A percentile compares a stretch with the other conserved stretches of the same genome.
These are phyloP conservation scores for Microplitis demolitor DNA, from an alignment of 1,140 invertebrate genomes.

Conservation along the genomic window DNA sequence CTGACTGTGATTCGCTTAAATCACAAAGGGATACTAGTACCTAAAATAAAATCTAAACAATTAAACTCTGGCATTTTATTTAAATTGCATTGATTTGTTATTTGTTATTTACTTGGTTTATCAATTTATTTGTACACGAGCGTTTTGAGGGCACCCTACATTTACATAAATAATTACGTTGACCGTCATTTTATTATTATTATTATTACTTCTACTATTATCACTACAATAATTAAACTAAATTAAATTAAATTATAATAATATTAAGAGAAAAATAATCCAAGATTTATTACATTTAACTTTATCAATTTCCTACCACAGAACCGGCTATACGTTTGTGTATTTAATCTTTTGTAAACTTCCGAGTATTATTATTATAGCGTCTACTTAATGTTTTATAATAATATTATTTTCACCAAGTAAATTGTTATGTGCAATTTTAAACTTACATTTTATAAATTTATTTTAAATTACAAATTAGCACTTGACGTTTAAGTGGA, in stretches of 20 bases:
- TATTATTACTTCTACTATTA: too few species aligned
- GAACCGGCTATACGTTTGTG: conserved; percentile 1
- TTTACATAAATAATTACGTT: neutral
- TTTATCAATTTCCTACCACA: neutral
- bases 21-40: conserved; percentile 43
- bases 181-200: too few species aligned
- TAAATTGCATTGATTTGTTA: neutral
- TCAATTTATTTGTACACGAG: neutral
- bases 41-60: conserved; percentile 20
- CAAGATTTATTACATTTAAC: neutral
- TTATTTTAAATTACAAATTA: neutral
- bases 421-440: neutral
- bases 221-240: too few species aligned
- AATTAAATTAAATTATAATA: too few species aligned
- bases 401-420: too few species aligned
- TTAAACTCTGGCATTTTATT: neutral
- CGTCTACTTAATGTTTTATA: neutral
- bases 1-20: conserved; percentile 49
- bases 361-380: conserved; percentile 24
- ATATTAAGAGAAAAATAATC: too few species aligned
- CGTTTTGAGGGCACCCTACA: neutral
- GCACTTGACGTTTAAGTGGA: neutral
- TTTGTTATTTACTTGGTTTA: neutral
- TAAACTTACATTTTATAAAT: neutral
- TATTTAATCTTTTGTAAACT: neutral